phyloP scores from a whole-genome alignment of 2,113 vertebrate genomes.

The Oncorhynchus gorbuscha region DNA sequence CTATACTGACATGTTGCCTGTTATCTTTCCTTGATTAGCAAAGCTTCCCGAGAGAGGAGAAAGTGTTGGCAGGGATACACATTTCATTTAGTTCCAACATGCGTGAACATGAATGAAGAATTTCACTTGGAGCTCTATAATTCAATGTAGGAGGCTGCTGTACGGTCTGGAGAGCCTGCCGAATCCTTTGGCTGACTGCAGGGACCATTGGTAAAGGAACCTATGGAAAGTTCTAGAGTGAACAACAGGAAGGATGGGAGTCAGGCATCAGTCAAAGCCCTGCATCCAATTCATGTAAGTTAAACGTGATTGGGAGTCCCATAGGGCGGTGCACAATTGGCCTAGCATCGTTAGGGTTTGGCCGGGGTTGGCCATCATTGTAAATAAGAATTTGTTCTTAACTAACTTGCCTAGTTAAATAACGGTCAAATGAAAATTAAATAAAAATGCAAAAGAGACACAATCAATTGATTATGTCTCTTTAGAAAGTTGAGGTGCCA shows the following conservation, averaged over 20 bases:
- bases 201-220: constrained; percentile 98
- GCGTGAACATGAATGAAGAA: neutral
- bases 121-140: neutral
- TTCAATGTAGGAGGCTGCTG: constrained; percentile 79
- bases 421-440: too few relatives aligned
- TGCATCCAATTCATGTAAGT: constrained; percentile 95
- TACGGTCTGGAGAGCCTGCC: constrained; percentile 89
- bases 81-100: too few relatives aligned
- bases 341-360: too few relatives aligned
- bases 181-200: constrained; percentile 87
- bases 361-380: too few relatives aligned
- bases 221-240: constrained; percentile 95
- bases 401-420: too few relatives aligned
- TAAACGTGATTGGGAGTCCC: too few relatives aligned
- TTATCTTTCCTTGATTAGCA: constrained; percentile 16
- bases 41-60: constrained; percentile 2
- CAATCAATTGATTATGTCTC: neutral
- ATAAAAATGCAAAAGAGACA: neutral
- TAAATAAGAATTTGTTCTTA: too few relatives aligned
- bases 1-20: neutral
- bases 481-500: neutral
- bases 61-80: constrained; percentile 23
- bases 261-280: constrained; percentile 91
- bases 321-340: too few relatives aligned
- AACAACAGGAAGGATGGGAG: constrained; percentile 87